A percentile compares a stretch with the other conserved stretches of the same genome.
Conservation (phyloP, 2,888 invertebrate species). For the Teleiodes luculella region DNA sequence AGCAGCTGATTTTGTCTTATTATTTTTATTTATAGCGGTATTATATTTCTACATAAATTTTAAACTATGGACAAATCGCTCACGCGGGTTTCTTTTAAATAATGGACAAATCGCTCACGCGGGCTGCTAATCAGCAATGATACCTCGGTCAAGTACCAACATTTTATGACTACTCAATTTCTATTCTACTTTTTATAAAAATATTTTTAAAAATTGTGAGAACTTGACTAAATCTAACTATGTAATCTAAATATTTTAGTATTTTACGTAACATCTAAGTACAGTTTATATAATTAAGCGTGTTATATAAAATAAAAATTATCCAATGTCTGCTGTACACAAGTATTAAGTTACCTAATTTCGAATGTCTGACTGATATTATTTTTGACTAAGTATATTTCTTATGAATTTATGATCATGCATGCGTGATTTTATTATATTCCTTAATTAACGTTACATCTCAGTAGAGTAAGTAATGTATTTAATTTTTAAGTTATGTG, state of each 20-base stretch:
- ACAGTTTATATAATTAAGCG: too few relatives aligned
- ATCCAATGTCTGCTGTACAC: constrained; percentile 28
- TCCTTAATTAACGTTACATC: constrained; percentile 44
- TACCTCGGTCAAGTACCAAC: too few relatives aligned
- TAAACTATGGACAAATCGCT: too few relatives aligned
- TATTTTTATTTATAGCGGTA: too few relatives aligned
- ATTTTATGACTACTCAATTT: background rate
- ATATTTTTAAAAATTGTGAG: background rate
- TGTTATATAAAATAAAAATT: too few relatives aligned
- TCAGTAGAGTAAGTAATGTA: constrained; percentile 34
- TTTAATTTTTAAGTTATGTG: constrained; percentile 2
- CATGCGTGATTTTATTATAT: constrained; percentile 34
- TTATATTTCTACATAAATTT: too few relatives aligned
- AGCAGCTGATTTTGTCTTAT: too few relatives aligned
- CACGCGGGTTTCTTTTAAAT: too few relatives aligned
- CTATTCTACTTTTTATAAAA: background rate
- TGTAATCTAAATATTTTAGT: background rate
- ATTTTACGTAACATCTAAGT: background rate
- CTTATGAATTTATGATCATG: constrained; percentile 36
- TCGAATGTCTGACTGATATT: constrained; percentile 57
- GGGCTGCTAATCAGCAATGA: too few relatives aligned
- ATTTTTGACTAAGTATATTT: constrained; percentile 24
- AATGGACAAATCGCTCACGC: too few relatives aligned
- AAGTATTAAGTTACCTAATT: constrained; percentile 47
- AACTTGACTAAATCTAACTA: background rate